These are phyloP conservation scores for Ophion ventricosus DNA, from an alignment of 2,888 invertebrate species.

Conservation along the genomic window DNA sequence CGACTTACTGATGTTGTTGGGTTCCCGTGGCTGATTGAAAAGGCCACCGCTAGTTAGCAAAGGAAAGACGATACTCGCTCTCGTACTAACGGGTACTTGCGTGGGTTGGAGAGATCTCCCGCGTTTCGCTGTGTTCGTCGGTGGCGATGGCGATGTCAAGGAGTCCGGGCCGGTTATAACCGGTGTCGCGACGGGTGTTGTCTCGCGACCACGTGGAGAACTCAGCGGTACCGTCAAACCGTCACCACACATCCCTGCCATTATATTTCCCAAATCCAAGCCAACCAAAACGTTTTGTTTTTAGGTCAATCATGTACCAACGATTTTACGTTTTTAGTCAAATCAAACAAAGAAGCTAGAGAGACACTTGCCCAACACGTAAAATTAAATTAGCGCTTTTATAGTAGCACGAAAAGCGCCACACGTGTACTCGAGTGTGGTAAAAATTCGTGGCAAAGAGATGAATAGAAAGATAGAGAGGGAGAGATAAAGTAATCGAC, in stretches of 20 bases:
- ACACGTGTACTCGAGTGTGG: conserved; percentile 23
- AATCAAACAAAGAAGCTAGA: neutral
- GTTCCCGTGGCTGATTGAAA: conserved; percentile 83
- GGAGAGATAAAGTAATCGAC: neutral
- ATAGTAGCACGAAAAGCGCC: conserved; percentile 41
- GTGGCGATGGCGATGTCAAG: conserved; percentile 80
- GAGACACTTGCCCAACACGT: conserved; percentile 13
- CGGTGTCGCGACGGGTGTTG: conserved; percentile 78
- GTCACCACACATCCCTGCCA: conserved; percentile 80
- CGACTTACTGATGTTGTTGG: conserved; percentile 81
- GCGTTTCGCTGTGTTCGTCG: conserved; percentile 77
- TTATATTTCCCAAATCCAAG: conserved; percentile 73
- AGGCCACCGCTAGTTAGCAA: conserved; percentile 86
- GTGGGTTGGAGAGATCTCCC: conserved; percentile 80
- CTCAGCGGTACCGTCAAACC: conserved; percentile 81
- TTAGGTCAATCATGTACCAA: conserved; percentile 13
- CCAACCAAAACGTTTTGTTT: conserved; percentile 66
- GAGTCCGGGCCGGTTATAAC: conserved; percentile 79
- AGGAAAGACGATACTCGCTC: conserved; percentile 91
- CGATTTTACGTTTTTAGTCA: neutral
- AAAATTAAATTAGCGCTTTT: conserved; percentile 23
- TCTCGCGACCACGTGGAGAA: conserved; percentile 80
- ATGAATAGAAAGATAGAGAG: neutral
- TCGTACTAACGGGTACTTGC: conserved; percentile 87
- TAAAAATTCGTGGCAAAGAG: conserved; percentile 6